These are phyloP conservation scores for Drosophila siamana DNA, from an alignment of 2,888 invertebrate species.

Conservation along the genomic window DNA sequence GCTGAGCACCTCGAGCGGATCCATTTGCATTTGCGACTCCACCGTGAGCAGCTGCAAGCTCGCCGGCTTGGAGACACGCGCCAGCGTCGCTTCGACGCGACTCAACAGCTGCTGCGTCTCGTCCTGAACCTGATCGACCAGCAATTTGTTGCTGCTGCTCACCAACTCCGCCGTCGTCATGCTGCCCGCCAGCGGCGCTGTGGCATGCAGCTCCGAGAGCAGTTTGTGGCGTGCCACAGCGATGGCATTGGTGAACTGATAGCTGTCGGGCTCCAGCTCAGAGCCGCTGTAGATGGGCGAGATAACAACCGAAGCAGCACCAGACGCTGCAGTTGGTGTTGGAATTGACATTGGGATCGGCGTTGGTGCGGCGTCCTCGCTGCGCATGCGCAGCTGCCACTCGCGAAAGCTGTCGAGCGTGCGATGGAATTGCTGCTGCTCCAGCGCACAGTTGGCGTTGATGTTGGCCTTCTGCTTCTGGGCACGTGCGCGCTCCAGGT, in stretches of 20 bases:
- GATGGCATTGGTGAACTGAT: constrained; percentile 70
- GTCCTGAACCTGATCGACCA: constrained; percentile 34
- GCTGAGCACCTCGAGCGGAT: constrained; percentile 4
- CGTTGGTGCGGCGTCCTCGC: constrained; percentile 26
- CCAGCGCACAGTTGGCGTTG: constrained; percentile 51
- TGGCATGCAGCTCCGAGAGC: constrained; percentile 38
- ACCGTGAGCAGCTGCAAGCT: constrained; percentile 37
- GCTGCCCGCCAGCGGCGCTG: background rate
- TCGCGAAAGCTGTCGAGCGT: constrained; percentile 41
- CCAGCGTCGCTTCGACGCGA: constrained; percentile 55
- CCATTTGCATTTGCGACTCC: constrained; percentile 23
- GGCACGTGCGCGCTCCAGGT: constrained; percentile 72
- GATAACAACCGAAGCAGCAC: background rate
- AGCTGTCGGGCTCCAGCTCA: constrained; percentile 57
- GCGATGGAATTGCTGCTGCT: constrained; percentile 50
- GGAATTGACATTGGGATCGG: background rate
- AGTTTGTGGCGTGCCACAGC: constrained; percentile 56
- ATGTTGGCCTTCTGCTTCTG: constrained; percentile 47
- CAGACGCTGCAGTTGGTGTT: background rate
- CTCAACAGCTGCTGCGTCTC: constrained; percentile 39
- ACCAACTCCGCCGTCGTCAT: constrained; percentile 1
- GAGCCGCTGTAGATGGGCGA: constrained; percentile 36
- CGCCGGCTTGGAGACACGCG: constrained; percentile 30
- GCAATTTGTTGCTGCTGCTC: background rate
- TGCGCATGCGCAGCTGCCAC: constrained; percentile 37